Evolutionary conservation across 2,113 vertebrate species (phyloP), one percentile per base, ranked within the genome.

Genomic region (Callopanchax toddi): DNA sequence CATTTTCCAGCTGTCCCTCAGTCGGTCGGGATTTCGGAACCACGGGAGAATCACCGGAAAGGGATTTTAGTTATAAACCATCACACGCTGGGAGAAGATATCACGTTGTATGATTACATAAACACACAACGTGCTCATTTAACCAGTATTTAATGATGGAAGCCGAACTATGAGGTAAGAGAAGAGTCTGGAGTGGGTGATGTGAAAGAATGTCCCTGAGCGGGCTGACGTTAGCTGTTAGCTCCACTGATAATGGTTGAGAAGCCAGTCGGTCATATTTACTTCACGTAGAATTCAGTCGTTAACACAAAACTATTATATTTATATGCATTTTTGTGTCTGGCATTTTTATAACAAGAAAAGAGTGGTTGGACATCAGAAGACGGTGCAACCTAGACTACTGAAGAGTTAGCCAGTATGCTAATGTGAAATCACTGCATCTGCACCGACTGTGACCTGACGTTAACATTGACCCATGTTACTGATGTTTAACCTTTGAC

Each of bases 1-100:
- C 88, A 89, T 90, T 90, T 89, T 89, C 88, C 88, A 86, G 78
- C 78, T 69, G 72, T 82, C 76, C 66, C 83, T 84, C 75, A 64
- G 43, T 85, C 78, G 71, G 64, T 82, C 76, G 65, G 82, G 71
- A 82, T 84, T 79, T 77, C 65, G 40, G 61, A 67, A 44, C 62
- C 74, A 75, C 36, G 5, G 72, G 55, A 84, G 67, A 71, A 42
- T 66, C 64, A 18, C 75, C 54, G 74, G 79, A 76, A 59, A 67
- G 78, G n/a, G 54, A 36, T 52, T 81, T 65, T 51, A 36, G 62
- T 37, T 79, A 72, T 71, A 58, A 71, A 75, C 66, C 59, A 5
- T 10, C 45, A 11, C 16, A 12, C 43, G 36, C 20, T 21, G 32
- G 58, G 32, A 49, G 32, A 6, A 25, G 4, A 21, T 54, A 45